Evolutionary conservation across 2,113 vertebrate species (phyloP).

Genomic region (Andinoacara biseriatus): DNA sequence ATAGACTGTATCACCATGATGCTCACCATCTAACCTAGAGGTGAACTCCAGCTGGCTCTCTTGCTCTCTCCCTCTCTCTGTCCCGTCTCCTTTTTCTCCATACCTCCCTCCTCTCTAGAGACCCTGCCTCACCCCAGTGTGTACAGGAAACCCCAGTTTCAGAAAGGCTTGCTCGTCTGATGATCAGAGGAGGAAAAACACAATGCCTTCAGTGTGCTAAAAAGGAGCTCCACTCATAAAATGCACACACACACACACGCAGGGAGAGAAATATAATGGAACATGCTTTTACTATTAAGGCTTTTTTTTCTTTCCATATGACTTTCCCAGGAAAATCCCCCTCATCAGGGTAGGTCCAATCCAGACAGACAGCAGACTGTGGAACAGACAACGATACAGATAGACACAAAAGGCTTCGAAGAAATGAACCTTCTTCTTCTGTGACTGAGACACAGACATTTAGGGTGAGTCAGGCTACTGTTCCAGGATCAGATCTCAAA

Average conservation of each 20-base stretch:
- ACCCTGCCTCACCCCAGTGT: conserved; percentile 62
- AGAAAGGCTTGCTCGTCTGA: conserved; percentile 62
- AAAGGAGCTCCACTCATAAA: conserved; percentile 72
- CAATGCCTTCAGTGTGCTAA: conserved; percentile 77
- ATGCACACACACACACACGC: conserved; percentile 43
- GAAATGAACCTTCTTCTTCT: conserved; percentile 28
- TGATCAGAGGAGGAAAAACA: conserved; percentile 73
- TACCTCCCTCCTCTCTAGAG: conserved; percentile 6
- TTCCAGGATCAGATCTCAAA: conserved; percentile 20
- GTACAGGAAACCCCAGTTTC: conserved; percentile 73
- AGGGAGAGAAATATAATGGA: conserved; percentile 69
- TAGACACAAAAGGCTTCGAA: conserved; percentile 32
- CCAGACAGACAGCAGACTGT: conserved; percentile 73
- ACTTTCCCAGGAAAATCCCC: conserved; percentile 81
- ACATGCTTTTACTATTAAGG: conserved; percentile 79
- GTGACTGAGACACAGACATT: conserved; percentile 33
- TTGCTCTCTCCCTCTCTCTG: not conserved
- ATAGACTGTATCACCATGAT: not conserved
- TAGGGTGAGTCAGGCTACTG: conserved; percentile 28
- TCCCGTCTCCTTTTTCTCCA: not conserved
- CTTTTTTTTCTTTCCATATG: conserved; percentile 72
- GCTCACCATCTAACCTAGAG: conserved; percentile 18
- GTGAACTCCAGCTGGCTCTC: conserved; percentile 44
- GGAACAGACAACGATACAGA: conserved; percentile 57
- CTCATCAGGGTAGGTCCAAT: conserved; percentile 68